Base-by-base conservation (phyloP, 1,140 invertebrate genomes). In the Drosophila prosaltans region DNA sequence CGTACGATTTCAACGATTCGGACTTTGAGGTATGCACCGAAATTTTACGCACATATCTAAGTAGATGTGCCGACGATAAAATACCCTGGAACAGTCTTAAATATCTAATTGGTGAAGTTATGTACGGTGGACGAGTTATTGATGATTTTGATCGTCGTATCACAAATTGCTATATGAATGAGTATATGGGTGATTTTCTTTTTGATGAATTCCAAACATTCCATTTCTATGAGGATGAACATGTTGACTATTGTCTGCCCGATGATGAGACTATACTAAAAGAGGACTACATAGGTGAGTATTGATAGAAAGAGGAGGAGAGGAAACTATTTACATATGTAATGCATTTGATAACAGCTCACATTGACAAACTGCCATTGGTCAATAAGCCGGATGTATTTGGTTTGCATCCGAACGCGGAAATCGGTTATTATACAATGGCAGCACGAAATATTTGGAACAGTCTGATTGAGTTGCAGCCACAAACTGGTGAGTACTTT, bases 101-200 rank as follows among this genome's bases (percentile, higher is more conserved):
- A 89, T 98, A 98, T 92, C 92, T 98, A 2, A 97, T 98, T 88
- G 97, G 97, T 69, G 97, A 98, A 93, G 96, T 98, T 5, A 98
- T 98, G 96, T 98, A 98, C 91, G 97, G 97, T 16, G 97, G 97
- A 26, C 94, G 97, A 72, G 96, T 98, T 16, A 98, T 98, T 72
- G 97, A 98, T 85, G 94, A 96, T 85, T 98, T 96, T 93, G 97
- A 98, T 92, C 94, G 97, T 28, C 94, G 97, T 69, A 95, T 98
- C 4, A 95, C 97, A 1, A 94, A 95, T 67, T 97, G 95, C 0
- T 98, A 98, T 90, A 97, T 98, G 96, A 95, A 98, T 90, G 97
- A 98, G 92, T 98, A 98, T 90, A 96, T 98, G 94, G 97, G 97
- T 0, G 97, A 98, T 82, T 98, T 98, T 91, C 93, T 98, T 24